A percentile compares a stretch with the other conserved stretches of the same genome.
Conservation (phyloP, 1,140 invertebrate species). For the Drosophila ficusphila region DNA sequence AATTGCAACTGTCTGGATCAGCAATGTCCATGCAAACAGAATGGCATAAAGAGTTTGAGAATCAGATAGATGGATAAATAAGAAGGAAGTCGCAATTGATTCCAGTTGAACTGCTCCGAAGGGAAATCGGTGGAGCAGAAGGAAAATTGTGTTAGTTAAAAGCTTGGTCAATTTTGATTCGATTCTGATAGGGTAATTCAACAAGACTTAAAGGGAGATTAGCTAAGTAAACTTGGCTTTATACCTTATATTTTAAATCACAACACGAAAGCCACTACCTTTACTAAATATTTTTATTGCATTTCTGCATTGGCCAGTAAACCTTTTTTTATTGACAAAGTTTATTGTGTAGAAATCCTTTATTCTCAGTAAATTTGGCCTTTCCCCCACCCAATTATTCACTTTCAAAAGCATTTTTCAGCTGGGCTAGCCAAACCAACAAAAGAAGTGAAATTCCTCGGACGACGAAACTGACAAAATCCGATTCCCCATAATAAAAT, state of each 20-base stretch:
- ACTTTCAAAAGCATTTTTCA: constrained; percentile 16
- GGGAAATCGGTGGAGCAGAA: constrained; percentile 10
- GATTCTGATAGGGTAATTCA: neutral
- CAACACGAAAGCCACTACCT: too few relatives aligned
- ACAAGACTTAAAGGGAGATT: neutral
- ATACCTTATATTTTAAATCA: too few relatives aligned
- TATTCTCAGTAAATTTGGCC: neutral
- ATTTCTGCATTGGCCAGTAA: neutral
- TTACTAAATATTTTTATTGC: too few relatives aligned
- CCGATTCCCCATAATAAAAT: constrained; percentile 33
- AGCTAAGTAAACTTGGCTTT: neutral
- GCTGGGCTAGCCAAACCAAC: neutral
- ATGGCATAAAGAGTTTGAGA: constrained; percentile 12
- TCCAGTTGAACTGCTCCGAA: neutral
- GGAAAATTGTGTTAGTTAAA: neutral
- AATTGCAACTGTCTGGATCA: constrained; percentile 36
- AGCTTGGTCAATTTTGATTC: neutral
- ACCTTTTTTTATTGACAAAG: neutral
- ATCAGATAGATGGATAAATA: constrained; percentile 8
- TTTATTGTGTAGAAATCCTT: neutral
- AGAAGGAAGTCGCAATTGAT: constrained; percentile 12
- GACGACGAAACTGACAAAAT: constrained; percentile 21
- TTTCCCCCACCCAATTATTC: constrained; percentile 13
- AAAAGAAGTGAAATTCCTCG: constrained; percentile 12
- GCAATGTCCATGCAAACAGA: constrained; percentile 1